Conservation (phyloP, 2,797 vertebrate species). For the Gymnoscopelus microlampas region DNA sequence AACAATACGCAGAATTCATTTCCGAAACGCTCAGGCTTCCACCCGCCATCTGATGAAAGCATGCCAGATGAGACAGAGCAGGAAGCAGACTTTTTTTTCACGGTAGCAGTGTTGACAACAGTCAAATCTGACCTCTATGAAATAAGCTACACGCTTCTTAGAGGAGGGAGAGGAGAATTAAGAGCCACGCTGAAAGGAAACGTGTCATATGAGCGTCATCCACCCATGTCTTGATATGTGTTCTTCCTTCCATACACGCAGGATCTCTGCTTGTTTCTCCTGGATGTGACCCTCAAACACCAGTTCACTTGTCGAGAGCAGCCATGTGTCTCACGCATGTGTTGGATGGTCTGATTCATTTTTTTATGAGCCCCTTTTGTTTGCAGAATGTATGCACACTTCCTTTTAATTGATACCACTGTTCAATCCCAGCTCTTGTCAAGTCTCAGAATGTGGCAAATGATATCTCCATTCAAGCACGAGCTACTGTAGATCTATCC, state of each 20-base stretch:
- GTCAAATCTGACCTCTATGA: slow-evolving; percentile 79
- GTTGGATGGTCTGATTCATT: slow-evolving; percentile 62
- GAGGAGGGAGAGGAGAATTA: slow-evolving; percentile 69
- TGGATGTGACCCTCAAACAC: slow-evolving; percentile 59
- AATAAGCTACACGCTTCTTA: slow-evolving; percentile 75
- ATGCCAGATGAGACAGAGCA: slow-evolving; percentile 77
- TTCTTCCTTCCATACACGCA: slow-evolving; percentile 51
- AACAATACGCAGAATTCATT: slow-evolving; percentile 75
- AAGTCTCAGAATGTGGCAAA: slow-evolving; percentile 58
- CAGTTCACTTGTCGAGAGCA: slow-evolving; percentile 50
- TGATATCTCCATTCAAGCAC: slow-evolving; percentile 65
- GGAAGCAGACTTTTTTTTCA: slow-evolving; percentile 69
- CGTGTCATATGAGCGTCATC: slow-evolving; percentile 75
- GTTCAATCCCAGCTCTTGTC: slow-evolving; percentile 69
- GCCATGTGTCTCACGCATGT: slow-evolving; percentile 61
- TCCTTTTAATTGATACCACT: slow-evolving; percentile 50
- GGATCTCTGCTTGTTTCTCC: slow-evolving; percentile 63
- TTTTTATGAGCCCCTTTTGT: slow-evolving; percentile 58
- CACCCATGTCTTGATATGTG: slow-evolving; percentile 66
- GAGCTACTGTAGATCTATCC: slow-evolving; percentile 53
- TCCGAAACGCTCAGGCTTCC: slow-evolving; percentile 67
- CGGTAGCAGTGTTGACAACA: slow-evolving; percentile 80
- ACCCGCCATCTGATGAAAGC: slow-evolving; percentile 76
- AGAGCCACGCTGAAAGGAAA: slow-evolving; percentile 74
- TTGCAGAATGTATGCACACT: slow-evolving; percentile 56